Evolutionary conservation across 2,797 vertebrate species (phyloP), one percentile per base, ranked within the genome.

Genomic region (Salmo trutta): DNA sequence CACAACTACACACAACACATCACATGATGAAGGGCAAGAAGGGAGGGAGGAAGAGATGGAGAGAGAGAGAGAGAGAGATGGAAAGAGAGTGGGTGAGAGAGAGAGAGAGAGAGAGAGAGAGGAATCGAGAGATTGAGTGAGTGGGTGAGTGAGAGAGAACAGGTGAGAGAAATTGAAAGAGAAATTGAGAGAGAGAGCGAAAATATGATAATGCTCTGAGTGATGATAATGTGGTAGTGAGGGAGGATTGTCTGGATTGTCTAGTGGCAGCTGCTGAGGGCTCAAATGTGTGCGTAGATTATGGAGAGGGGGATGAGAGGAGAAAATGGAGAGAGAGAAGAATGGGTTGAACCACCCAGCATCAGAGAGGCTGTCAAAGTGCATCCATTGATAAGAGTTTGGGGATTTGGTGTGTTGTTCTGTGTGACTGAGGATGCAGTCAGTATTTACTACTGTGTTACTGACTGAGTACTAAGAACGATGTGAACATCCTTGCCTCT

Each of bases 231-330:
- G 31, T 41, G 71, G 29, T 62, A 77, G 64, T 21, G 4, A 80
- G 6, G 19, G n/a, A 59, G 68, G 62, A 67, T 6, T 2, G 24
- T 65, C 76, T 85, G 86, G 82, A 33, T 33, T 33, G 36, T 36
- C 36, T 81, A 88, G 75, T 36, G 78, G 75, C 86, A 89, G 86
- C 82, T 88, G 87, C 56, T 79, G 0, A 16, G 27, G 54, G 29
- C 70, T 29, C 47, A 6, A 29, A 52, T 77, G 41, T 71, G 27
- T 27, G 1, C 33, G 29, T 70, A 6, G n/a, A 10, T 51, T 71
- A 51, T 47, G 19, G n/a, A n/a, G n/a, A 12, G 21, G 65, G 21
- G 36, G 52, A 31, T 51, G 71, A 73, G 70, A 71, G 70, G 24
- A 47, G n/a, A 8, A 33, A 17, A 12, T 33, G 8, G 29, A 36